These are phyloP conservation scores for Apostichopus leukothele DNA, from an alignment of 53 echinoderm and acorn worm species.

Conservation along the genomic window DNA sequence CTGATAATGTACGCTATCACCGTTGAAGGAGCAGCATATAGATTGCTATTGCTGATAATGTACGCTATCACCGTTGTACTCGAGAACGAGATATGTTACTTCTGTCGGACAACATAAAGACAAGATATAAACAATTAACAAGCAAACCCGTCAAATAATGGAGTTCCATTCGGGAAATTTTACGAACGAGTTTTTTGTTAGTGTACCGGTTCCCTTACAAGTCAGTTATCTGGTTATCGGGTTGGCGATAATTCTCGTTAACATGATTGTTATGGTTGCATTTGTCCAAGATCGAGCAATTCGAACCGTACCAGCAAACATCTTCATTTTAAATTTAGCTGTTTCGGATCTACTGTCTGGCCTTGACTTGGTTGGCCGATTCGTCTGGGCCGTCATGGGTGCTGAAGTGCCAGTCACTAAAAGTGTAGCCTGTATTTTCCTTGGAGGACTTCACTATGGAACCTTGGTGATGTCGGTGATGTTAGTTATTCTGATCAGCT, in stretches of 20 bases:
- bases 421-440: background rate
- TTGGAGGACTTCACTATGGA: background rate
- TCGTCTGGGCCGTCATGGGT: background rate
- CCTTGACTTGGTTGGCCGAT: background rate
- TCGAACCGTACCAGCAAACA: background rate
- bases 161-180: too few species aligned
- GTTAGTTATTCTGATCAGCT: background rate
- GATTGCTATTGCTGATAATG: too few species aligned
- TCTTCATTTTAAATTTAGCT: background rate
- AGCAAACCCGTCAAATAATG: too few species aligned
- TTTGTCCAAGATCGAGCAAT: slow-evolving; percentile 1
- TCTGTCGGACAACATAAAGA: too few species aligned
- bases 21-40: too few species aligned
- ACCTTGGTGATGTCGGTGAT: background rate
- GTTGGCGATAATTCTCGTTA: background rate
- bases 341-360: background rate
- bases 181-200: background rate
- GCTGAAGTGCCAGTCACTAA: background rate
- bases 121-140: too few species aligned
- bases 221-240: background rate
- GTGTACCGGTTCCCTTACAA: background rate
- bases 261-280: background rate
- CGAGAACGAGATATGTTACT: too few species aligned
- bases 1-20: too few species aligned
- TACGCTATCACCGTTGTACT: too few species aligned